Conservation (phyloP, 2,797 vertebrate genomes). For the Cetoscarus ocellatus region DNA sequence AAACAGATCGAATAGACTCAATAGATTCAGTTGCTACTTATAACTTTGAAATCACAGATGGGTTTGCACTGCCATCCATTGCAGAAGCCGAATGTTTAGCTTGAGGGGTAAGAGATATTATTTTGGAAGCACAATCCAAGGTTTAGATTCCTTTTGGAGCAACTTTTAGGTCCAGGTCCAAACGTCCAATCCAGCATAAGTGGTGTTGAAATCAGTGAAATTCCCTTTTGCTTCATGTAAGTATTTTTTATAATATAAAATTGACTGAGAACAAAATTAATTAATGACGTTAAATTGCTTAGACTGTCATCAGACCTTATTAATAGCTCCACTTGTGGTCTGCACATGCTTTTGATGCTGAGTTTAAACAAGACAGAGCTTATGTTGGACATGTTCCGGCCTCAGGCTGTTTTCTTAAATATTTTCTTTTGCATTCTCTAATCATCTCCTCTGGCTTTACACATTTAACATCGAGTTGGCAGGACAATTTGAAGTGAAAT, state of each 20-base stretch:
- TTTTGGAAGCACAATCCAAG: not conserved
- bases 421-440: too few relatives aligned
- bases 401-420: too few relatives aligned
- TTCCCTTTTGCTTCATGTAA: not conserved
- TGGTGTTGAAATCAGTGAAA: not conserved
- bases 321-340: too few relatives aligned
- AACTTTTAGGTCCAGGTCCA: not conserved
- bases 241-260: too few relatives aligned
- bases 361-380: not conserved
- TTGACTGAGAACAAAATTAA: too few relatives aligned
- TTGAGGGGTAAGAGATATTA: not conserved
- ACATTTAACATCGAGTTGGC: too few relatives aligned
- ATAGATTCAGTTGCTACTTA: conserved; percentile 40
- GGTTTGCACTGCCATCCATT: conserved; percentile 14
- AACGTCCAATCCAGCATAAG: not conserved
- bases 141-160: not conserved
- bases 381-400: not conserved
- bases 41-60: conserved; percentile 8
- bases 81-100: conserved; percentile 10
- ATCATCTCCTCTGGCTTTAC: too few relatives aligned
- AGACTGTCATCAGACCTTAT: too few relatives aligned
- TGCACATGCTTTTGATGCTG: not conserved
- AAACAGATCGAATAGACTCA: conserved; percentile 36
- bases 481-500: too few relatives aligned
- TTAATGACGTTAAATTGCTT: too few relatives aligned